phyloP scores from a whole-genome alignment of 1,140 invertebrate genomes.

The Chironomus striatipennis region DNA sequence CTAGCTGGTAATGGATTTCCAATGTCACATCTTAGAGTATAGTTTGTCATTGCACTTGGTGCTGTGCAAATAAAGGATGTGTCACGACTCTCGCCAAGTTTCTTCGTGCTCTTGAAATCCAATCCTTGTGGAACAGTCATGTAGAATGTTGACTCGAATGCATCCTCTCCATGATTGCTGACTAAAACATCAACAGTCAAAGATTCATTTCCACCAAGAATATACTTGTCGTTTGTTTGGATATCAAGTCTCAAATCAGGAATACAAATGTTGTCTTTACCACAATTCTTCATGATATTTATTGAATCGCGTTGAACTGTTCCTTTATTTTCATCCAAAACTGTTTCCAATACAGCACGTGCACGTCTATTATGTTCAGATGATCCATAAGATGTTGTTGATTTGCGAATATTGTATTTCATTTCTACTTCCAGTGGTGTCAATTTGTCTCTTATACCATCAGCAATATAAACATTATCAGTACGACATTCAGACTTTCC shows the following conservation, averaged over 20 bases:
- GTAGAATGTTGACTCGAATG: constrained; percentile 77
- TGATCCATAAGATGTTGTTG: constrained; percentile 30
- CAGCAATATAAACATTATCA: constrained; percentile 52
- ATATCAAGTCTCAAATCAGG: constrained; percentile 62
- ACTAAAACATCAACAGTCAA: constrained; percentile 69
- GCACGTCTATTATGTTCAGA: constrained; percentile 40
- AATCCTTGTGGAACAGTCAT: constrained; percentile 68
- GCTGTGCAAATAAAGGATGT: constrained; percentile 38
- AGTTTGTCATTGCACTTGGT: constrained; percentile 51
- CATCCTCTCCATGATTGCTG: constrained; percentile 75
- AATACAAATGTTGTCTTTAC: constrained; percentile 82
- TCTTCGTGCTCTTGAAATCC: constrained; percentile 63
- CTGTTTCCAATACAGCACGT: constrained; percentile 49
- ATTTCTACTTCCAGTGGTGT: constrained; percentile 84
- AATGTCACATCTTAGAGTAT: constrained; percentile 71
- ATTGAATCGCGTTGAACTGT: constrained; percentile 59
- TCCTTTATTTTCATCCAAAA: constrained; percentile 60
- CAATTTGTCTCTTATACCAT: constrained; percentile 82
- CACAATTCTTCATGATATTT: constrained; percentile 89
- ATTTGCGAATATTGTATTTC: constrained; percentile 61
- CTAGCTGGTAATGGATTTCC: constrained; percentile 66
- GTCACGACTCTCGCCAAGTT: constrained; percentile 45
- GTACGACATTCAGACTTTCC: constrained; percentile 49
- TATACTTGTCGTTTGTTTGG: constrained; percentile 57
- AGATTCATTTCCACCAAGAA: constrained; percentile 68